A percentile compares a stretch with the other conserved stretches of the same genome.
phyloP scores from a whole-genome alignment of 2,888 invertebrate species.

The Hesperia comma region DNA sequence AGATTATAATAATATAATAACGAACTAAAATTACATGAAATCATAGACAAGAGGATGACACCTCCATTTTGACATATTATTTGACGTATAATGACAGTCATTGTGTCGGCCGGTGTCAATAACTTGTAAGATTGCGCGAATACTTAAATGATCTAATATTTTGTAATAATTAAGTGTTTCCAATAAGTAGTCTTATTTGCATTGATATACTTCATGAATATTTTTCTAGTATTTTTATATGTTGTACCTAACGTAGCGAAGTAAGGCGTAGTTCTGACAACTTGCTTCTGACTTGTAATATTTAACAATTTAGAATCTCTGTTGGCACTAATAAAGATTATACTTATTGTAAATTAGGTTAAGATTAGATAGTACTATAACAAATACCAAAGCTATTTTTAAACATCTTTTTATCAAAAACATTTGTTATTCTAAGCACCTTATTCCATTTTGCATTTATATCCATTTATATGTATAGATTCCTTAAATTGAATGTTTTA shows the following conservation, averaged over 20 bases:
- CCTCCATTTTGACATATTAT: too few species aligned
- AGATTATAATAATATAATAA: too few species aligned
- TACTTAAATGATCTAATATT: conserved; percentile 1
- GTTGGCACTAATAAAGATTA: conserved; percentile 20
- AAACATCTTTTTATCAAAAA: conserved; percentile 2
- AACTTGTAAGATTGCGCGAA: too few species aligned
- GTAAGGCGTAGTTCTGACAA: not conserved
- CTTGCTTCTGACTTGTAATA: not conserved
- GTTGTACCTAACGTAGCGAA: not conserved
- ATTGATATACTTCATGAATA: conserved; percentile 5
- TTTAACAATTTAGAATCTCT: conserved; percentile 22
- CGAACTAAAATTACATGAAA: too few species aligned
- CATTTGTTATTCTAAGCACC: conserved; percentile 1
- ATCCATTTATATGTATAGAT: not conserved
- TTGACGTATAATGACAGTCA: too few species aligned
- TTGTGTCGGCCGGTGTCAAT: too few species aligned
- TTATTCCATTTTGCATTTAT: conserved; percentile 1
- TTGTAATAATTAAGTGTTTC: not conserved
- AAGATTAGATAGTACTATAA: conserved; percentile 11
- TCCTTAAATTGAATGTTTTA: not conserved
- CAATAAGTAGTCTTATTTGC: not conserved
- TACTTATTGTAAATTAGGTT: conserved; percentile 4
- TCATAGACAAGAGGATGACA: too few species aligned
- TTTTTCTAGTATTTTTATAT: conserved; percentile 15
- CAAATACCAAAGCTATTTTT: conserved; percentile 30